Evolutionary conservation across 2,113 vertebrate genomes (phyloP), one percentile per base, ranked within the genome.

Genomic region (Eolophus roseicapilla): DNA sequence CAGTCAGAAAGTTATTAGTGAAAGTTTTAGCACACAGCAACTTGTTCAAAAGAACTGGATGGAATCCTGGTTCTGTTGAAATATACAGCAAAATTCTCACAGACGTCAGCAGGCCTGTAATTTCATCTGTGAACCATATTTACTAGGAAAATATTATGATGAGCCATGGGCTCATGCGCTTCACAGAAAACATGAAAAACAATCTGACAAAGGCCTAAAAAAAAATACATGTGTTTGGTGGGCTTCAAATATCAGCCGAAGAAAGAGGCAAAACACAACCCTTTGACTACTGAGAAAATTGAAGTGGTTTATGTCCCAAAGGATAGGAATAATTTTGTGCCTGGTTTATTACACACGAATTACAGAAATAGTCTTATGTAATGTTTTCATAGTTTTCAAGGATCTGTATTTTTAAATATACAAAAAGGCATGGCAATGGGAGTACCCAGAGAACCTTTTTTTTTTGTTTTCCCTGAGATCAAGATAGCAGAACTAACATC

Each of bases 371-470:
- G 59, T 57, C 65, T 93, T 82, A 86, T 27, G 62, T 87, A 96
- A 95, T 96, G 86, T 96, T 95, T 96, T 93, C 63, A 68, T 84
- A 94, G 81, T 76, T 67, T 76, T 67, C 67, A 73, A 15, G 84
- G 83, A 88, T 78, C 46, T 75, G 80, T 71, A 64, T 75, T 92
- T 88, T 95, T 68, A 79, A 92, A 75, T 53, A 52, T 60, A 47
- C 53, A 69, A 59, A 93, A 86, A 80, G 29, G 11, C 63, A 80
- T 46, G 14, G 78, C 39, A 75, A 50, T 43, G 28, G 49, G 90
- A 73, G 49, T 76, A 90, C 44, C 64, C 76, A 90, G 57, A 88
- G 41, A 93, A 70, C 11, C 35, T 13, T 31, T 11, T 55, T 64
- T 64, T 71, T 71, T 74, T 27, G 35, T 44, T 33, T 59, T 64